These are phyloP conservation scores for Anodontia alba DNA, from an alignment of 2,888 invertebrate species.

Conservation along the genomic window DNA sequence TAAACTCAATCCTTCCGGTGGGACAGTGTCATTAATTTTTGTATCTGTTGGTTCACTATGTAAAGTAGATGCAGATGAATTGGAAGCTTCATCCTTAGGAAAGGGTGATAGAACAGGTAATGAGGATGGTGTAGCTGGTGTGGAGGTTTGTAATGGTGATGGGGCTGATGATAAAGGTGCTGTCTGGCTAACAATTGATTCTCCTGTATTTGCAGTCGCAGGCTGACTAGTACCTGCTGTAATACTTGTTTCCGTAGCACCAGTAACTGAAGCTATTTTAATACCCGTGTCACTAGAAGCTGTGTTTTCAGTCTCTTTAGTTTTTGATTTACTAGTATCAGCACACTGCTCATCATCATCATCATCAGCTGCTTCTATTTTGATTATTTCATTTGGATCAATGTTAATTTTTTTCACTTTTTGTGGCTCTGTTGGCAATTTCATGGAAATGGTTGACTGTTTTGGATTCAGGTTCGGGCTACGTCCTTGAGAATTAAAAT, in stretches of 20 bases:
- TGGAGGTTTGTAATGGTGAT: not conserved
- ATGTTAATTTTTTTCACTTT: conserved; percentile 14
- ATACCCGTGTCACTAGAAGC: not conserved
- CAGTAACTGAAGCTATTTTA: conserved; percentile 8
- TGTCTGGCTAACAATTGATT: conserved; percentile 3
- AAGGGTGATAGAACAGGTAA: not conserved
- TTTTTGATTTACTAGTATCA: not conserved
- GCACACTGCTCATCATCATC: conserved; percentile 28
- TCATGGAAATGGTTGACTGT: conserved; percentile 19
- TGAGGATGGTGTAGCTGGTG: not conserved
- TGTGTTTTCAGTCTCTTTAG: not conserved
- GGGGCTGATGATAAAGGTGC: conserved; percentile 25
- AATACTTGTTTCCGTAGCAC: not conserved
- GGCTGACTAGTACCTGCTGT: not conserved
- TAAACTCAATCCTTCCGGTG: conserved; percentile 39
- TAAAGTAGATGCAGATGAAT: conserved; percentile 33
- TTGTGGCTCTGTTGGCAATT: not conserved
- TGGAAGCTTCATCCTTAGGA: conserved; percentile 28
- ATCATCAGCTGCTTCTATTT: conserved; percentile 43
- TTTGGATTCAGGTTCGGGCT: conserved; percentile 1
- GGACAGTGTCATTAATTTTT: conserved; percentile 26
- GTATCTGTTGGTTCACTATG: conserved; percentile 23
- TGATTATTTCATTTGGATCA: conserved; percentile 42
- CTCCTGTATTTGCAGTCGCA: not conserved
- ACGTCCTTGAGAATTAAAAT: conserved; percentile 9